These are phyloP conservation scores for Graphium colonna DNA, from an alignment of 2,888 invertebrate genomes.

Conservation along the genomic window DNA sequence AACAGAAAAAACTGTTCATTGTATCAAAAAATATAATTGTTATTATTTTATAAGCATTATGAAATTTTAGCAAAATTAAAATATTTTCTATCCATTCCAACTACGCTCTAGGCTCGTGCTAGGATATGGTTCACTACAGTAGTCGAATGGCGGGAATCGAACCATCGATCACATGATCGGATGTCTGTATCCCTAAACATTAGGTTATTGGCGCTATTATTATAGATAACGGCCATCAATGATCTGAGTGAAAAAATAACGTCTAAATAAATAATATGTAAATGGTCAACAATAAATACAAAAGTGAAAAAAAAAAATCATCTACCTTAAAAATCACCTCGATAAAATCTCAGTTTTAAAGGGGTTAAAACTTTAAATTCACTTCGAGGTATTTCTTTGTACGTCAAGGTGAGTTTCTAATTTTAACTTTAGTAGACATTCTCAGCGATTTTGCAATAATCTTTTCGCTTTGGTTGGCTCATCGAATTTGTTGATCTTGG, in stretches of 20 bases:
- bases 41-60: too few relatives aligned
- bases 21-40: too few relatives aligned
- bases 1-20: too few relatives aligned
- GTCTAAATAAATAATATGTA: too few relatives aligned
- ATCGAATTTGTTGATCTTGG: conserved; percentile 62
- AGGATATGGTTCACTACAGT: too few relatives aligned
- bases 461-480: conserved; percentile 59
- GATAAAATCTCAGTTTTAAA: conserved; percentile 67
- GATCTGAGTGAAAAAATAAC: too few relatives aligned
- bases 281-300: too few relatives aligned
- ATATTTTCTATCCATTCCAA: not conserved
- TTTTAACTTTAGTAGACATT: conserved; percentile 67
- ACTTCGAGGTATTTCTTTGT: conserved; percentile 68
- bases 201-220: not conserved
- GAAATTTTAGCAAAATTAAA: too few relatives aligned
- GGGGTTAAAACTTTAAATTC: conserved; percentile 62
- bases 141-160: too few relatives aligned
- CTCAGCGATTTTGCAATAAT: conserved; percentile 67
- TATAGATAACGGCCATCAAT: not conserved
- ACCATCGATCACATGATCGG: too few relatives aligned
- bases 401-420: conserved; percentile 71
- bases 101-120: too few relatives aligned
- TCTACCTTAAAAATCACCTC: conserved; percentile 40
- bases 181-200: not conserved
- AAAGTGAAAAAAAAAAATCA: too few relatives aligned